These are phyloP conservation scores for Grammomys dolichurus DNA, from an alignment of 2,113 vertebrate species.

Conservation along the genomic window DNA sequence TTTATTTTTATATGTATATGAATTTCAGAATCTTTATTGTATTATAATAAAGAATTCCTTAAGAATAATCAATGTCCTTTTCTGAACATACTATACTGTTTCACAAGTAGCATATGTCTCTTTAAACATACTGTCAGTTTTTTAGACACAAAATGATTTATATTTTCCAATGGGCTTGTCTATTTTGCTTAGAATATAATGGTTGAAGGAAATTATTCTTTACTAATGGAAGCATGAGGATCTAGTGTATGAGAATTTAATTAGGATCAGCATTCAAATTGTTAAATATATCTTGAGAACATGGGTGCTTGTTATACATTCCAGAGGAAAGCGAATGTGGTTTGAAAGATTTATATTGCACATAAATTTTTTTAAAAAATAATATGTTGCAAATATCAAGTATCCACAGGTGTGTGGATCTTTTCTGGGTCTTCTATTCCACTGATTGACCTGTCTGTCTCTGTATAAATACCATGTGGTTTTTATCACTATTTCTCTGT, in stretches of 20 bases:
- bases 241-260: neutral
- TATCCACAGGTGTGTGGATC: too few species aligned
- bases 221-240: neutral
- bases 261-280: too few species aligned
- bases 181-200: neutral
- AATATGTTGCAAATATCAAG: neutral
- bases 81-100: too few species aligned
- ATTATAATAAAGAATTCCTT: too few species aligned
- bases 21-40: neutral
- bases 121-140: neutral
- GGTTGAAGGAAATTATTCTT: neutral
- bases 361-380: neutral
- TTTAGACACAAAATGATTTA: neutral
- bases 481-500: too few species aligned
- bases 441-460: too few species aligned
- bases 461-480: too few species aligned
- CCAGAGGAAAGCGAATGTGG: neutral
- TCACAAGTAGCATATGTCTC: neutral
- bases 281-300: neutral
- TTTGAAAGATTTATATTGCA: neutral
- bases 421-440: too few species aligned
- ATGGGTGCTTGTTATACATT: neutral
- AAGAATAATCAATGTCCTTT: neutral
- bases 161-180: neutral
- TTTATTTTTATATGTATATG: neutral